phyloP scores from a whole-genome alignment of 2,797 vertebrate genomes.

The Gadopsis marmoratus region DNA sequence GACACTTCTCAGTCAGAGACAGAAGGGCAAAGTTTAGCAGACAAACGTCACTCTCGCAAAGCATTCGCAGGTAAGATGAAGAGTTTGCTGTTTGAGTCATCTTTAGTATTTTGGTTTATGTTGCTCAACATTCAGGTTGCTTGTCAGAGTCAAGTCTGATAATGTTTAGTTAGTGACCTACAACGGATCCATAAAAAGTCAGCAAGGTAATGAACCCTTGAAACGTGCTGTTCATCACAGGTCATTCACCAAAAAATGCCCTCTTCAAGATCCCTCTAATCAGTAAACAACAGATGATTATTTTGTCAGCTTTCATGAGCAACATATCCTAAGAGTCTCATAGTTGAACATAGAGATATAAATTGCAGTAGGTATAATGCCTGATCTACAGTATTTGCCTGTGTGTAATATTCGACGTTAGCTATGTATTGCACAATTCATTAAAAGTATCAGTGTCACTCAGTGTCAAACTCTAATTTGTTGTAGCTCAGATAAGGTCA shows the following conservation, averaged over 20 bases:
- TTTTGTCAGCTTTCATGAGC: background rate
- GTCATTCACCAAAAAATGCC: background rate
- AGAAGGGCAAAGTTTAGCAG: constrained; percentile 82
- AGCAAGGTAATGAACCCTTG: background rate
- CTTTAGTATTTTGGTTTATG: background rate
- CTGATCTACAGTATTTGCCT: background rate
- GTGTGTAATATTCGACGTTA: background rate
- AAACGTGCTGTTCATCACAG: background rate
- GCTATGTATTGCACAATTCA: background rate
- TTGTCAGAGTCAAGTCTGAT: background rate
- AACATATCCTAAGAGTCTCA: background rate
- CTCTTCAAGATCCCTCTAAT: constrained; percentile 2
- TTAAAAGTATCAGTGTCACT: no score
- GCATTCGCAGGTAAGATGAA: constrained; percentile 90
- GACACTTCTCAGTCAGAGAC: constrained; percentile 64
- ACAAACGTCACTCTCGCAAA: constrained; percentile 94
- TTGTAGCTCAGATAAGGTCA: background rate
- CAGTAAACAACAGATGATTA: background rate
- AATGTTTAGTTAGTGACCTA: background rate
- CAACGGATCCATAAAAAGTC: background rate
- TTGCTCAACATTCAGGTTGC: background rate
- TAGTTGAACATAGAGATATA: background rate
- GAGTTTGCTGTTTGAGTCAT: background rate
- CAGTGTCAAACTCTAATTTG: background rate
- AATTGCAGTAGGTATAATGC: background rate